These are phyloP conservation scores for Brachynemurus nebulosus DNA, from an alignment of 2,888 invertebrate species.

Conservation along the genomic window DNA sequence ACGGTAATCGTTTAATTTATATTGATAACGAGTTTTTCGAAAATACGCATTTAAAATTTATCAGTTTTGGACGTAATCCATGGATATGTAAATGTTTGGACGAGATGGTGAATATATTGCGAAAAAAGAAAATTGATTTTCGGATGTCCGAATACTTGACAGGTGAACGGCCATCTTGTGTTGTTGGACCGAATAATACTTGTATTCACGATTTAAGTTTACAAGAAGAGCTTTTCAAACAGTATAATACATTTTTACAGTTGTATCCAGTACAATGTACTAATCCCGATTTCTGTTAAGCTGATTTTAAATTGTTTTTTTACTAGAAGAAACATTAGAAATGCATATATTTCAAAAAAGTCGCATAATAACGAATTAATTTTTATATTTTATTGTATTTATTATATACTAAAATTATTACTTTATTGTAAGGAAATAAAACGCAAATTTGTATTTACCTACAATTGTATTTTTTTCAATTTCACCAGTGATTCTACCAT, in stretches of 20 bases:
- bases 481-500: no score
- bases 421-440: no score
- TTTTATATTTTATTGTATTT: no score
- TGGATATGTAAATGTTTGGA: neutral
- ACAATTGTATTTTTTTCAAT: no score
- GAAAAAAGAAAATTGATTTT: neutral
- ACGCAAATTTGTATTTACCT: no score
- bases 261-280: neutral
- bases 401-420: no score
- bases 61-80: constrained; percentile 4
- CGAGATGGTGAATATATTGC: neutral
- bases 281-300: constrained; percentile 12
- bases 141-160: neutral
- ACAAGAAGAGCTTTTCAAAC: neutral
- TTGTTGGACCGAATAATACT: constrained; percentile 16
- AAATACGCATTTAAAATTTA: neutral
- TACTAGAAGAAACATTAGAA: neutral
- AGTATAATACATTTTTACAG: neutral
- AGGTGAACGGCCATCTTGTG: neutral
- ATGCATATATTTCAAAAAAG: no score
- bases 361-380: no score
- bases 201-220: constrained; percentile 11
- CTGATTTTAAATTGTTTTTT: neutral
- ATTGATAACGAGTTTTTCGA: neutral
- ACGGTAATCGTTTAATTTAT: neutral